Conservation (phyloP, 2,797 vertebrate species). For the Microctenopoma stevenorrisi region DNA sequence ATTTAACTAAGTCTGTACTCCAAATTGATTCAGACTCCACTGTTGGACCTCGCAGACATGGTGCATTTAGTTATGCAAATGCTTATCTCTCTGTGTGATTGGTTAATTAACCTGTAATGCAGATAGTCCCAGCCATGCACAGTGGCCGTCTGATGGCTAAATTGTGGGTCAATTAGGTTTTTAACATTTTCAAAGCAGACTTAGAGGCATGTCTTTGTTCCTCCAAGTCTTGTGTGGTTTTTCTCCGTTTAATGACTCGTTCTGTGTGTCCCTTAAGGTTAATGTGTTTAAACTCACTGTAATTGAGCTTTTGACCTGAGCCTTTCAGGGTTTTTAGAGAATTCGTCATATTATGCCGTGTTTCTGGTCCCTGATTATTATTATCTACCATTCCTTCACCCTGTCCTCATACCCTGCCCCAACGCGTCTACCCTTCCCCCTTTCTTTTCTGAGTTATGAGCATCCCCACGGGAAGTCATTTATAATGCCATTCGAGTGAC, state of each 20-base stretch:
- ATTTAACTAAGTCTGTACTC: conserved; percentile 81
- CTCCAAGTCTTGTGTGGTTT: conserved; percentile 66
- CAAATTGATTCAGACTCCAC: conserved; percentile 84
- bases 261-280: conserved; percentile 78
- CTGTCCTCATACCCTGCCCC: conserved; percentile 37
- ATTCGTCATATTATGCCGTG: conserved; percentile 68
- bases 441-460: conserved; percentile 68
- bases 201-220: conserved; percentile 77
- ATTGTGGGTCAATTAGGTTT: conserved; percentile 84
- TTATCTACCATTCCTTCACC: conserved; percentile 55
- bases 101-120: conserved; percentile 87
- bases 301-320: conserved; percentile 81
- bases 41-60: conserved; percentile 80
- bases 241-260: conserved; percentile 79
- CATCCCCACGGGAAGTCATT: conserved; percentile 75
- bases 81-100: conserved; percentile 83
- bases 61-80: conserved; percentile 87
- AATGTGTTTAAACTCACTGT: conserved; percentile 83
- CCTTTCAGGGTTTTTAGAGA: conserved; percentile 68
- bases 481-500: conserved; percentile 79
- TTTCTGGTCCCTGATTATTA: conserved; percentile 72
- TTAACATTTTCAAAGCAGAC: conserved; percentile 81
- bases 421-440: conserved; percentile 31
- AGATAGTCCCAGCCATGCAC: conserved; percentile 79
- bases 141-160: conserved; percentile 77